Percentiles rank a stretch among this genome's conserved stretches.
Evolutionary conservation across 1,140 invertebrate genomes (phyloP).

Genomic region (Drosophila simulans): DNA sequence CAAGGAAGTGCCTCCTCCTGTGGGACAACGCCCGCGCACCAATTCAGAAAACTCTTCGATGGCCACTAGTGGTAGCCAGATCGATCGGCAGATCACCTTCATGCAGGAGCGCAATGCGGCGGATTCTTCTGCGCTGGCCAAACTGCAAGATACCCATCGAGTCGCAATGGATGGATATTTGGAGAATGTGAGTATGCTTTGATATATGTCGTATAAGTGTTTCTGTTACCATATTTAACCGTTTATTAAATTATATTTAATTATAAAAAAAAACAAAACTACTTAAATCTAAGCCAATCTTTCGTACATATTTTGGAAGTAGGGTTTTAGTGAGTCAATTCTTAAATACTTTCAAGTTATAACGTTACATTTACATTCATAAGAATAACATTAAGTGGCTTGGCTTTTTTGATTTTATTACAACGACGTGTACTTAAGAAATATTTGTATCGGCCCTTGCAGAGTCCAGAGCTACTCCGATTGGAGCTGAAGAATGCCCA

Average conservation of each 20-base stretch:
- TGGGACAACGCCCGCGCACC: slow-evolving; percentile 30
- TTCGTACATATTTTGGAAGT: no score
- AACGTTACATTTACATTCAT: no score
- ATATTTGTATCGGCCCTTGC: not conserved
- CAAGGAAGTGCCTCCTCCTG: slow-evolving; percentile 6
- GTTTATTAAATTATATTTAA: no score
- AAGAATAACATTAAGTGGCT: no score
- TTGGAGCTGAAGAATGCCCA: slow-evolving; percentile 84
- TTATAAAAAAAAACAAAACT: no score
- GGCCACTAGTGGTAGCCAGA: slow-evolving; percentile 27
- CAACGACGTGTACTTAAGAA: not conserved
- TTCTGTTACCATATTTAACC: no score
- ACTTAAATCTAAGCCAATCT: no score
- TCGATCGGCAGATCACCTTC: slow-evolving; percentile 68
- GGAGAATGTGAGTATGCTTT: slow-evolving; percentile 60
- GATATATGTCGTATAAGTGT: not conserved
- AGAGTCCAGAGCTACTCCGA: slow-evolving; percentile 84
- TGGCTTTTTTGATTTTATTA: no score
- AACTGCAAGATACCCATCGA: slow-evolving; percentile 50
- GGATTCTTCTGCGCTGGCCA: slow-evolving; percentile 56
- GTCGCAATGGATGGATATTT: slow-evolving; percentile 75
- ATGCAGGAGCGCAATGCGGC: slow-evolving; percentile 73
- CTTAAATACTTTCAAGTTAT: no score
- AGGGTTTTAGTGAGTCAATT: no score
- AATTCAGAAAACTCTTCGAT: slow-evolving; percentile 43